Conservation (phyloP, 2,113 vertebrate genomes). For the Aegotheles bennettii region DNA sequence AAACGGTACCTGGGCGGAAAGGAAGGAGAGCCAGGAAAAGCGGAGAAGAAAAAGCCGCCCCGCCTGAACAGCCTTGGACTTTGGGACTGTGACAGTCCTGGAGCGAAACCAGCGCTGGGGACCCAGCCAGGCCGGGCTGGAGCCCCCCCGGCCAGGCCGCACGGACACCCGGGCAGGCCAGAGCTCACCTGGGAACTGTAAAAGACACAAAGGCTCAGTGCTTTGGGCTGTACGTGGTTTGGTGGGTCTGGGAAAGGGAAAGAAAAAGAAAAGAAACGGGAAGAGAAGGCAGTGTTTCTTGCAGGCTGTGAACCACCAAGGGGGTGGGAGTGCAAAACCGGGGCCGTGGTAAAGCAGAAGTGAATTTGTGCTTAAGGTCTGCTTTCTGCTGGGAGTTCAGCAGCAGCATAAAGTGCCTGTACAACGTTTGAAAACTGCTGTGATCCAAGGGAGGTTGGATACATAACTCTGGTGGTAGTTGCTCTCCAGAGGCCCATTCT, state of each 20-base stretch:
- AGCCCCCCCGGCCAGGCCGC: too few species aligned
- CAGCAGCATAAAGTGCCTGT: neutral
- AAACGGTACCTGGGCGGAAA: rapidly evolving
- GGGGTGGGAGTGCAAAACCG: neutral
- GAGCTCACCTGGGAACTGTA: neutral
- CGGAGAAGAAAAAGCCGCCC: rapidly evolving
- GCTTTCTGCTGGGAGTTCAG: neutral
- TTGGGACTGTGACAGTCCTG: neutral
- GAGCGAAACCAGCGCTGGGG: rapidly evolving
- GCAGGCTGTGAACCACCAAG: neutral
- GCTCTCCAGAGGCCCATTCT: constrained; percentile 49
- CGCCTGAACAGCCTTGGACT: rapidly evolving
- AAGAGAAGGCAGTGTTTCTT: neutral
- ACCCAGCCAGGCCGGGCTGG: rapidly evolving
- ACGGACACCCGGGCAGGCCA: rapidly evolving
- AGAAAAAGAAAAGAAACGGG: neutral
- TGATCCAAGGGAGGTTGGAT: constrained; percentile 1
- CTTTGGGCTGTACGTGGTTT: too few species aligned
- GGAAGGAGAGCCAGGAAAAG: rapidly evolving
- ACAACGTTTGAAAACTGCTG: constrained; percentile 4
- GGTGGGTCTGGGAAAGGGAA: too few species aligned
- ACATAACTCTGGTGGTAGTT: constrained; percentile 18
- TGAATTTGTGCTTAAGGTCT: constrained; percentile 33
- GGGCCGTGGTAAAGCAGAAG: neutral
- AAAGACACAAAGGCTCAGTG: too few species aligned